A percentile compares a stretch with the other conserved stretches of the same genome.
Conservation (phyloP, 2,113 vertebrate genomes). For the Ceuthmochares aereus region DNA sequence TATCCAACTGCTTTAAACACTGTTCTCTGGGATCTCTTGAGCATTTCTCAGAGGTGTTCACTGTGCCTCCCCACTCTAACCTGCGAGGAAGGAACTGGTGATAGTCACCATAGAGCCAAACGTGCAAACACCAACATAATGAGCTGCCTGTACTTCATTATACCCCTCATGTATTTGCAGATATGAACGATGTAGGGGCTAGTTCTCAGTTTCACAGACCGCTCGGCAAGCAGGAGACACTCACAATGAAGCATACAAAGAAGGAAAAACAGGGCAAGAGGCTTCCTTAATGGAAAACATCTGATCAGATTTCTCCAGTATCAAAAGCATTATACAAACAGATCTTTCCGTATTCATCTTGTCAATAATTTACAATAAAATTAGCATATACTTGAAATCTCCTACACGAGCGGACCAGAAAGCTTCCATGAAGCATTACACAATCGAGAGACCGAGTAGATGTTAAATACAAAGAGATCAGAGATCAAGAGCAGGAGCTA, state of each 20-base stretch:
- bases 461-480: neutral
- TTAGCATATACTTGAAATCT: constrained; percentile 40
- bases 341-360: constrained; percentile 33
- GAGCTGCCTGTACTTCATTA: neutral
- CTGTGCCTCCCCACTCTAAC: neutral
- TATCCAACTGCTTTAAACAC: neutral
- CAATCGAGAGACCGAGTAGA: neutral
- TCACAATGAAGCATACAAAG: neutral
- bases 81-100: neutral
- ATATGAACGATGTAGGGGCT: neutral
- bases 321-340: constrained; percentile 1
- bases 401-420: neutral
- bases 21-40: neutral
- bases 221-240: neutral
- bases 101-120: neutral
- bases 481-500: neutral
- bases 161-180: neutral
- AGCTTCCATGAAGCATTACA: constrained; percentile 4
- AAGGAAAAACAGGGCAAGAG: neutral
- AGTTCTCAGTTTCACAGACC: constrained; percentile 8
- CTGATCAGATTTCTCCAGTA: constrained; percentile 54
- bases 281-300: constrained; percentile 28
- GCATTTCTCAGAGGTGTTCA: neutral
- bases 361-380: constrained; percentile 61
- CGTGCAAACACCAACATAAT: neutral